Conservation (phyloP, 1,140 invertebrate genomes). For the Eumaeus atala region DNA sequence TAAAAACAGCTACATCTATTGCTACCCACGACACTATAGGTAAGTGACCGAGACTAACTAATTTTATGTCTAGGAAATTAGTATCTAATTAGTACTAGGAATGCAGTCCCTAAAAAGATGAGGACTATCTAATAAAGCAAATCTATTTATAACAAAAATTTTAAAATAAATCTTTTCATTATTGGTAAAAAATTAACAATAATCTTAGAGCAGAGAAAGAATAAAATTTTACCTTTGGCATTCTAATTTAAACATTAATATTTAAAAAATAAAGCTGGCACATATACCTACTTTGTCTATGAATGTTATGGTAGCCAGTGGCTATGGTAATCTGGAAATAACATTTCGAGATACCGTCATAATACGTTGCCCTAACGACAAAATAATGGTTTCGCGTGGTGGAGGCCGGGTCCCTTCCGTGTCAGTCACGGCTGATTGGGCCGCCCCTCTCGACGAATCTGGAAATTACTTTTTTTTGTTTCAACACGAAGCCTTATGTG, state of each 20-base stretch:
- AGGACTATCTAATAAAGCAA: no score
- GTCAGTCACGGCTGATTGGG: slow-evolving; percentile 62
- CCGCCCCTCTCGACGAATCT: slow-evolving; percentile 51
- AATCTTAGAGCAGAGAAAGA: no score
- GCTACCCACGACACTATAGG: no score
- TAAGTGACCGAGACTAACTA: no score
- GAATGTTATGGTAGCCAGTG: background rate
- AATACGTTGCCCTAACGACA: slow-evolving; percentile 49
- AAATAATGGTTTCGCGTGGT: slow-evolving; percentile 71
- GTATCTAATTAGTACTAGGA: no score
- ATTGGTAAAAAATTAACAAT: no score
- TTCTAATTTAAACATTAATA: background rate
- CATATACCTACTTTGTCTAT: background rate
- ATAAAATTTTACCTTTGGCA: no score
- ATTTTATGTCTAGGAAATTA: no score
- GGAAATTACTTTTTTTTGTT: slow-evolving; percentile 65
- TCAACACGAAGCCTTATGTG: slow-evolving; percentile 58
- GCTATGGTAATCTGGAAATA: slow-evolving; percentile 9
- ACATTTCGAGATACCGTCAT: slow-evolving; percentile 28
- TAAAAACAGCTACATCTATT: no score
- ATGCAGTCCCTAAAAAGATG: no score
- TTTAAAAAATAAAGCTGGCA: background rate
- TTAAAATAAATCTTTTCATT: no score
- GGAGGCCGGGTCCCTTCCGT: slow-evolving; percentile 51
- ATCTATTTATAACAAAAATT: no score